A percentile compares a stretch with the other conserved stretches of the same genome.
Conservation (phyloP, 2,888 invertebrate species). For the Leucoptera coffeella region DNA sequence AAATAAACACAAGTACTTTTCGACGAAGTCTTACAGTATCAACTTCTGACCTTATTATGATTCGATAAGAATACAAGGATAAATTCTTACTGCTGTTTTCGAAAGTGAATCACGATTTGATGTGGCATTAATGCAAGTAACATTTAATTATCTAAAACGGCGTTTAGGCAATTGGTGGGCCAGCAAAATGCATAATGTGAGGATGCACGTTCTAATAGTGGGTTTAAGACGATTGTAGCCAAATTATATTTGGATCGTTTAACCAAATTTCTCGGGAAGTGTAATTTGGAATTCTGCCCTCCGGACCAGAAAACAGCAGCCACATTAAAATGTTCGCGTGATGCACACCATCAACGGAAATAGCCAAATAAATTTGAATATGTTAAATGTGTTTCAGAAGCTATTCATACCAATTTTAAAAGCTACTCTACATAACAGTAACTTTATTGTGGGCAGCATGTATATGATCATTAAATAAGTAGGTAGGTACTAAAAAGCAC, state of each 20-base stretch:
- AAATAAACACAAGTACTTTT: no score
- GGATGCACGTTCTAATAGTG: constrained; percentile 33
- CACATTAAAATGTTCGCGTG: constrained; percentile 9
- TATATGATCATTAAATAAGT: no score
- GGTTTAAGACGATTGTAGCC: constrained; percentile 19
- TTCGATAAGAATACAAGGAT: no score
- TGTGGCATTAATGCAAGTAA: constrained; percentile 17
- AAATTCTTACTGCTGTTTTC: no score
- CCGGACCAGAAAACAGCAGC: constrained; percentile 3
- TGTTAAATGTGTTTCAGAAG: no score
- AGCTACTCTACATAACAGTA: no score
- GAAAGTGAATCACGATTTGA: constrained; percentile 15
- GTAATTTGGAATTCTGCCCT: constrained; percentile 12
- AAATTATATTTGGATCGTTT: constrained; percentile 40
- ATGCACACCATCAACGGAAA: constrained; percentile 2
- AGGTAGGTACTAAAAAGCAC: no score
- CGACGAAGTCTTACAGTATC: no score
- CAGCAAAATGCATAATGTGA: constrained; percentile 38
- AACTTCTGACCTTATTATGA: no score
- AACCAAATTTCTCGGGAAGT: constrained; percentile 28
- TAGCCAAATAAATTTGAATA: not conserved
- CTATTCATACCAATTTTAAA: no score
- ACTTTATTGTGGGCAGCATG: no score
- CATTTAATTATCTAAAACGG: constrained; percentile 35
- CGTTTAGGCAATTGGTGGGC: constrained; percentile 27